Evolutionary conservation across 2,888 invertebrate species (phyloP).

Genomic region (Antheraea yamamai): DNA sequence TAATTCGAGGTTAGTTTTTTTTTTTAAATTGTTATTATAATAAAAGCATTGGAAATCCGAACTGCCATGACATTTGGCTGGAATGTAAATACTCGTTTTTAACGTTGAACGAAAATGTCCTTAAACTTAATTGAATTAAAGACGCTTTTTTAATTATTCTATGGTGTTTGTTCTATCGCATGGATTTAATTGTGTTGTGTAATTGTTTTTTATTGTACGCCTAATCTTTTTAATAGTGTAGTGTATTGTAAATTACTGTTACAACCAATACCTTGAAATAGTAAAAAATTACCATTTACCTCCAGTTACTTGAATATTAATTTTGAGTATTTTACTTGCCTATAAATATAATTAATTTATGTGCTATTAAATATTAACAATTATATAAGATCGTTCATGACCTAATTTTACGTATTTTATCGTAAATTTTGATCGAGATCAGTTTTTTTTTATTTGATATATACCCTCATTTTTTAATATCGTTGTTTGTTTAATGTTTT

Average conservation of each 20-base stretch:
- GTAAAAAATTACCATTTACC: conserved; percentile 4
- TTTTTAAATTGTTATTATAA: neutral
- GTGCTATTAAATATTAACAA: neutral
- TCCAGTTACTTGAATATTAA: conserved; percentile 2
- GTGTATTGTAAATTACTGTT: conserved; percentile 4
- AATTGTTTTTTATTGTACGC: conserved; percentile 2
- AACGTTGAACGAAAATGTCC: neutral
- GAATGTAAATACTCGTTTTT: conserved; percentile 18
- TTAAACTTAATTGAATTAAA: neutral
- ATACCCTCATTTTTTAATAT: neutral
- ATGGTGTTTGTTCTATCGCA: neutral
- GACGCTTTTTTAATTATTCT: neutral
- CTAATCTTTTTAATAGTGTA: neutral
- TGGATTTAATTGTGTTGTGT: conserved; percentile 10
- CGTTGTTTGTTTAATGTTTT: neutral
- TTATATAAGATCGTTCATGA: neutral
- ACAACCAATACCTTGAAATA: neutral
- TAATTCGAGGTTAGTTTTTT: conserved; percentile 69
- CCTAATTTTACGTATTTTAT: neutral
- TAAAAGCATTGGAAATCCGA: conserved; percentile 20
- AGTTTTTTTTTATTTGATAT: neutral
- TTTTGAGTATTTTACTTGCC: neutral
- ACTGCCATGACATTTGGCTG: conserved; percentile 20
- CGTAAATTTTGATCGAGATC: neutral
- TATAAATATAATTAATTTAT: neutral